Base-by-base conservation (phyloP, 2,888 invertebrate species). In the Clunio marinus region DNA sequence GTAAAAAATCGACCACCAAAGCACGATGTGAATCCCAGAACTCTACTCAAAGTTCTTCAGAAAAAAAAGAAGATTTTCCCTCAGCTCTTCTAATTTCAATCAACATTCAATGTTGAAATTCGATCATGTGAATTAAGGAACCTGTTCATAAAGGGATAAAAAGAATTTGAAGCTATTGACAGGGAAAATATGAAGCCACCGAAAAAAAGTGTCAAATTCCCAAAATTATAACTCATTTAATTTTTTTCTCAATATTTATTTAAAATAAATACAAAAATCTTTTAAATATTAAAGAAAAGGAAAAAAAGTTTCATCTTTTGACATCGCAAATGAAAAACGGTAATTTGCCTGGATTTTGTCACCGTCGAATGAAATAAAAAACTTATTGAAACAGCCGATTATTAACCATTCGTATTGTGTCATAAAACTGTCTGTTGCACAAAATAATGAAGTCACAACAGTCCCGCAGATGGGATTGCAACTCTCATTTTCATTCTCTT, bases 191-290 rank as follows among this genome's bases (percentile, higher is more conserved):
- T 22, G 57, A 57, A 51, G 15, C 51, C 20, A 13, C 13, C 27
- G 51, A 51, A 8, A 20, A 27, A 57, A 57, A 57, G 57, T 57
- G 57, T 57, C 57, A 25, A 57, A 57, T 57, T 57, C 57, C 25
- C 8, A 15, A 22, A 17, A 51, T 45, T 45, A n/a, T n/a, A n/a
- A n/a, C n/a, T n/a, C n/a, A n/a, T n/a, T n/a, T n/a, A n/a, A n/a
- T n/a, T n/a, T n/a, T n/a, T n/a, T n/a, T n/a, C n/a, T n/a, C n/a
- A n/a, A n/a, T n/a, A n/a, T n/a, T n/a, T n/a, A n/a, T n/a, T n/a
- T n/a, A n/a, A n/a, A n/a, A n/a, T n/a, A n/a, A n/a, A n/a, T n/a
- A n/a, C n/a, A n/a, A n/a, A n/a, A n/a, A n/a, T n/a, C n/a, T n/a
- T n/a, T n/a, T n/a, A n/a, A n/a, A n/a, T n/a, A n/a, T n/a, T n/a